A percentile compares a stretch with the other conserved stretches of the same genome.
phyloP scores from a whole-genome alignment of 2,888 invertebrate species.

The Microctonus hyperodae region DNA sequence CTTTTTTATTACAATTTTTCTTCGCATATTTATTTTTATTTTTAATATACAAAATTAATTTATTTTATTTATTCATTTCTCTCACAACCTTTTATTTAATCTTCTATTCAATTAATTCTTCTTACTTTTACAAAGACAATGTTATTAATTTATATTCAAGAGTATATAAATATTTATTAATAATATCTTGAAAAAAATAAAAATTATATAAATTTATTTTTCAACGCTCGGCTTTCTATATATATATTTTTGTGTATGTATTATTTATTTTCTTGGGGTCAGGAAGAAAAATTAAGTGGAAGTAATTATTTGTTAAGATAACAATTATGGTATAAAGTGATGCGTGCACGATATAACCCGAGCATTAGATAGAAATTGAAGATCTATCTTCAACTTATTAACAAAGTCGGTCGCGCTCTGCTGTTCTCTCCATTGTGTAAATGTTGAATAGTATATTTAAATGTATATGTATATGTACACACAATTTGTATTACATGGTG shows the following conservation, averaged over 20 bases:
- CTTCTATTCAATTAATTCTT: not conserved
- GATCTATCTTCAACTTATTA: conserved; percentile 15
- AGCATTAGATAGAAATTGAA: conserved; percentile 18
- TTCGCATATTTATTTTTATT: too few species aligned
- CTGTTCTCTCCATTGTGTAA: conserved; percentile 1
- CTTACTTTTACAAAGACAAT: not conserved
- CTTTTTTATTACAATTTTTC: too few species aligned
- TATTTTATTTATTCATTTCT: not conserved
- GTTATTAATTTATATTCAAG: not conserved
- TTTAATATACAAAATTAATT: too few species aligned
- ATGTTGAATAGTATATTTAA: not conserved
- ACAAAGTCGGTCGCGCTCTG: conserved; percentile 11
- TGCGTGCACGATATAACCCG: conserved; percentile 10
- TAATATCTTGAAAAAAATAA: too few species aligned
- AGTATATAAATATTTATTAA: conserved; percentile 16
- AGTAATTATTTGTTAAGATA: not conserved
- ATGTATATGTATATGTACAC: too few species aligned
- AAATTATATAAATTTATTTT: too few species aligned
- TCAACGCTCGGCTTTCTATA: not conserved
- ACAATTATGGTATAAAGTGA: not conserved
- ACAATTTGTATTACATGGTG: not conserved
- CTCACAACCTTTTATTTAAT: not conserved
- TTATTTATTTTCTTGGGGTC: too few species aligned
- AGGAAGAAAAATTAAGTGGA: conserved; percentile 11
- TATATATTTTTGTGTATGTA: not conserved